Conservation (phyloP, 2,113 vertebrate species). For the Nycticryphes semicollaris region DNA sequence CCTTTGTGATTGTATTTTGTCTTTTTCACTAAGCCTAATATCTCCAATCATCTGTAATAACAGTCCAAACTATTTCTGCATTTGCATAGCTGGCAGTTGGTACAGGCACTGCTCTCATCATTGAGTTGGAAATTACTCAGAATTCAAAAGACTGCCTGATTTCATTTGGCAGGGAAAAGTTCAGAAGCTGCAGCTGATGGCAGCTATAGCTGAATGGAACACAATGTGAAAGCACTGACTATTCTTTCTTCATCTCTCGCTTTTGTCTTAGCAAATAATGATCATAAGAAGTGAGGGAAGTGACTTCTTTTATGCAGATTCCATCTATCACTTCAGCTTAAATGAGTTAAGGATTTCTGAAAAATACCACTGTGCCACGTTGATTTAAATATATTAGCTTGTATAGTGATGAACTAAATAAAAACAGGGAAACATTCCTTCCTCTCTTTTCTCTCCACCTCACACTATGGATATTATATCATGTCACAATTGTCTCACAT, state of each 20-base stretch:
- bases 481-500: not conserved
- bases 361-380: rapidly evolving
- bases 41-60: not conserved
- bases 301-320: not conserved
- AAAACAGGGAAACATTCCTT: not conserved
- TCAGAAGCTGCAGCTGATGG: not conserved
- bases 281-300: not conserved
- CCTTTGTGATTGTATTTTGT: not conserved
- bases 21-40: not conserved
- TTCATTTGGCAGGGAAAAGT: not conserved
- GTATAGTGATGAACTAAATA: not conserved
- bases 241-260: not conserved
- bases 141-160: not conserved
- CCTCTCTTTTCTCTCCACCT: not conserved
- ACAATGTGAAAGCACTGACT: not conserved
- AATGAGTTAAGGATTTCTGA: not conserved
- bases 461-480: not conserved
- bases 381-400: not conserved
- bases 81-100: not conserved
- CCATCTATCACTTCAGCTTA: not conserved
- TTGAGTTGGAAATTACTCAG: not conserved
- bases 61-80: not conserved
- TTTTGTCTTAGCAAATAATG: not conserved
- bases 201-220: not conserved
- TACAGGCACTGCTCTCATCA: not conserved